phyloP scores from a whole-genome alignment of 64 coral and sea anemone species.

The Actinia equina region DNA sequence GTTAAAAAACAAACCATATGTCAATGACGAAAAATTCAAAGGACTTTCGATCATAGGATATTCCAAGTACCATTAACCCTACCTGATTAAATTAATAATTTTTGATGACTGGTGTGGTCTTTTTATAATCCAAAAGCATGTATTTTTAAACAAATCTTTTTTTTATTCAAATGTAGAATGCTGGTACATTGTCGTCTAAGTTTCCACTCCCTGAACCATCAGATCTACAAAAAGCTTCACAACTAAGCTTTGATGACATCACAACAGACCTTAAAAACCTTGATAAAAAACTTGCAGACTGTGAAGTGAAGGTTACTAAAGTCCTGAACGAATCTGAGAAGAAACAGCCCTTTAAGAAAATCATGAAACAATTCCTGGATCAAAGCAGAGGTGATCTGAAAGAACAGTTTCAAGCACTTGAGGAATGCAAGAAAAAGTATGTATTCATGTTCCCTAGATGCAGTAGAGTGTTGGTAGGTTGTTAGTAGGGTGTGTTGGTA shows the following conservation, averaged over 20 bases:
- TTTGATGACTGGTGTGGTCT: background rate
- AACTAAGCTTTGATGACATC: constrained; percentile 80
- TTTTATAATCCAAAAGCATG: background rate
- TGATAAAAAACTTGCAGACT: constrained; percentile 50
- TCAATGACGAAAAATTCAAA: no score
- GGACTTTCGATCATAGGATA: no score
- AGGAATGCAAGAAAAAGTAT: constrained; percentile 79
- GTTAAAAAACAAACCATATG: no score
- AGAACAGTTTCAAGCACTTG: constrained; percentile 65
- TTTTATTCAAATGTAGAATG: constrained; percentile 54
- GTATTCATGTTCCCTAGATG: background rate
- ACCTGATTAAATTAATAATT: no score
- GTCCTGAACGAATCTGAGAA: constrained; percentile 56
- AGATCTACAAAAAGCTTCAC: constrained; percentile 75
- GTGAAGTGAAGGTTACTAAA: constrained; percentile 62
- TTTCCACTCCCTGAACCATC: constrained; percentile 84
- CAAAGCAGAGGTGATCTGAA: constrained; percentile 62
- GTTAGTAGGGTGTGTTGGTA: background rate
- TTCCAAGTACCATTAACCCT: no score
- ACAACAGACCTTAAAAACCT: constrained; percentile 58
- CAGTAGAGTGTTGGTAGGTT: background rate
- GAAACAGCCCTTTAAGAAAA: constrained; percentile 52
- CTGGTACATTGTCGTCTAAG: constrained; percentile 69
- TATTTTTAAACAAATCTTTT: background rate
- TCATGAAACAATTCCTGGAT: constrained; percentile 72